Percentiles rank a stretch among this genome's conserved stretches.
Evolutionary conservation across 2,113 vertebrate species (phyloP).

Genomic region (Danio rerio): GRCz12tu NC_133180.1:2800501-2801000

Average conservation of each 20-base stretch:
- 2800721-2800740: neutral
- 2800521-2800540: too few species aligned
- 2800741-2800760: neutral
- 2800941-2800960: neutral
- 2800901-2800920: neutral
- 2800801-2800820: slow-evolving; percentile 1
- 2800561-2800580: too few species aligned
- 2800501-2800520: too few species aligned
- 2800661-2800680: too few species aligned
- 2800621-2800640: too few species aligned
- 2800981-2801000: neutral
- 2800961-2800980: neutral
- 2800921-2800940: neutral
- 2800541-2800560: too few species aligned
- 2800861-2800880: slow-evolving; percentile 32
- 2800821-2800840: slow-evolving; percentile 6
- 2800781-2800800: neutral
- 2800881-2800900: neutral
- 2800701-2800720: too few species aligned
- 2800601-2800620: too few species aligned
- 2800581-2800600: too few species aligned
- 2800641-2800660: too few species aligned
- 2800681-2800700: too few species aligned
- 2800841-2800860: slow-evolving; percentile 40
- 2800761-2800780: neutral